Evolutionary conservation across 2,113 vertebrate species (phyloP).

Genomic region (Thermophis baileyi): DNA sequence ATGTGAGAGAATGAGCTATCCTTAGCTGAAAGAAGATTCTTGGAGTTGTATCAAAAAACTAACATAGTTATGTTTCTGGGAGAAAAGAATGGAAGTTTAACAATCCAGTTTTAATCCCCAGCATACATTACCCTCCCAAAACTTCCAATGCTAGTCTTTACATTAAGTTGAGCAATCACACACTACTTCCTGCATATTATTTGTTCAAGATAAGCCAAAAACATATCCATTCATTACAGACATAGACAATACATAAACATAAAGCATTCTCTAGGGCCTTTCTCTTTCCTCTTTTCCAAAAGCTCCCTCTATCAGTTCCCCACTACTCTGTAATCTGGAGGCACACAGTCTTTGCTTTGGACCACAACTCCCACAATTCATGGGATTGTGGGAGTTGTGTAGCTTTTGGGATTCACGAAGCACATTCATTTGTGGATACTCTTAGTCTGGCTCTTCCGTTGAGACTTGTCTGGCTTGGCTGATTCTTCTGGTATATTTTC

Average conservation of each 20-base stretch:
- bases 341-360: neutral
- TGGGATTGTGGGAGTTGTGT: too few species aligned
- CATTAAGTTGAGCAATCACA: neutral
- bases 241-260: neutral
- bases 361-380: too few species aligned
- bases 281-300: neutral
- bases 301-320: neutral
- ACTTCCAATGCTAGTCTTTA: neutral
- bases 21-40: neutral
- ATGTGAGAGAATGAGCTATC: neutral
- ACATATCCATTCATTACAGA: neutral
- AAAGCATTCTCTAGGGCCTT: neutral
- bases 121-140: neutral
- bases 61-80: neutral
- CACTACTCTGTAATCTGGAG: neutral
- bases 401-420: neutral
- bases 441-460: too few species aligned
- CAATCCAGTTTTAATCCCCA: neutral
- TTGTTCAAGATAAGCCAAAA: neutral
- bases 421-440: too few species aligned
- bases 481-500: too few species aligned
- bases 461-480: too few species aligned
- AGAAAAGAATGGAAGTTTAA: neutral
- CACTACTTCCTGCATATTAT: neutral
- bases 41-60: neutral